A percentile compares a stretch with the other conserved stretches of the same genome.
phyloP scores from a whole-genome alignment of 2,888 invertebrate species.

The Apodemia zela region DNA sequence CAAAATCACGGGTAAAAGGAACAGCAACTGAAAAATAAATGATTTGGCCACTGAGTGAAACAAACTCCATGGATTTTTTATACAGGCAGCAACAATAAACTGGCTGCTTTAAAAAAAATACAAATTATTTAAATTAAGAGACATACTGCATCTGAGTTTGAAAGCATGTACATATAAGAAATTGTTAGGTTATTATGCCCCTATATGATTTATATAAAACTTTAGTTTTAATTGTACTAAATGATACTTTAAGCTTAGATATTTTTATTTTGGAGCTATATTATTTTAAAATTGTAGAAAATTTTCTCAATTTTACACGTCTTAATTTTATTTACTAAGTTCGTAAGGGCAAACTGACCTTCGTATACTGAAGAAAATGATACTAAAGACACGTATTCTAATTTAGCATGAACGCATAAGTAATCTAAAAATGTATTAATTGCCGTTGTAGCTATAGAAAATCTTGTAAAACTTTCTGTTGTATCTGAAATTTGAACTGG shows the following conservation, averaged over 20 bases:
- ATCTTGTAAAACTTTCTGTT: slow-evolving; percentile 60
- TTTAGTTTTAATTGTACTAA: no score
- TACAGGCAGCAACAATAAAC: no score
- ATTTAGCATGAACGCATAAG: slow-evolving; percentile 57
- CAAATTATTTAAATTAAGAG: no score
- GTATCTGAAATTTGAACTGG: slow-evolving; percentile 60
- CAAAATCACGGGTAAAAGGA: slow-evolving; percentile 94
- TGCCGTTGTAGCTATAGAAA: slow-evolving; percentile 58
- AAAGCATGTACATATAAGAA: no score
- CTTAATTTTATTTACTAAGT: neutral
- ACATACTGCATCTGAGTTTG: no score
- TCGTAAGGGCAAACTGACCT: slow-evolving; percentile 43
- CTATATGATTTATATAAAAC: no score
- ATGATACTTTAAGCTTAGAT: no score
- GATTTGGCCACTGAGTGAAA: no score
- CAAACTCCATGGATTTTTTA: no score
- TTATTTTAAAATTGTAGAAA: neutral
- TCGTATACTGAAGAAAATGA: slow-evolving; percentile 66
- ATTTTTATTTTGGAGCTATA: no score
- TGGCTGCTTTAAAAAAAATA: no score
- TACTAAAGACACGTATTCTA: slow-evolving; percentile 68
- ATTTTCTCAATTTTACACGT: neutral
- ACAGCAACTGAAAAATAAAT: slow-evolving; percentile 80
- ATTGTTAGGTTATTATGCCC: no score
- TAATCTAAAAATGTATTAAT: slow-evolving; percentile 70